These are phyloP conservation scores for Rhamphomyia laevipes DNA, from an alignment of 2,888 invertebrate genomes.

Conservation along the genomic window DNA sequence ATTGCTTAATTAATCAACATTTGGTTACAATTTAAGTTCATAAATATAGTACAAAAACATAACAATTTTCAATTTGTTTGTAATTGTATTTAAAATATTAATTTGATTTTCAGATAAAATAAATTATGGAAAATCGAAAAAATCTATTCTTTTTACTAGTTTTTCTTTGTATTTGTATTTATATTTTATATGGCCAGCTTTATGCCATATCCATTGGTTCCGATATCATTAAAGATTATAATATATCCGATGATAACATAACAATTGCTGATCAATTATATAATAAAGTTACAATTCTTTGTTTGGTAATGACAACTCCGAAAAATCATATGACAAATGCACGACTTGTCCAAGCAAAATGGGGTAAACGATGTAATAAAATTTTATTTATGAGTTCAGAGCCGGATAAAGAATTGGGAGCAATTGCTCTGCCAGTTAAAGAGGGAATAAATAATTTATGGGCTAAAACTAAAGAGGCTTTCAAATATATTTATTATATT, in stretches of 20 bases:
- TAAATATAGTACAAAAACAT: no score
- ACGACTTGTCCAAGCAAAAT: slow-evolving; percentile 78
- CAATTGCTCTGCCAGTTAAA: slow-evolving; percentile 63
- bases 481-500: slow-evolving; percentile 69
- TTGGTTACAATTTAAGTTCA: no score
- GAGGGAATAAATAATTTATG: slow-evolving; percentile 82
- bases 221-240: slow-evolving; percentile 19
- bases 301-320: slow-evolving; percentile 91
- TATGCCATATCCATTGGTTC: not conserved
- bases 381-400: slow-evolving; percentile 72
- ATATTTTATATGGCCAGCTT: not conserved
- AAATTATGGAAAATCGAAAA: no score
- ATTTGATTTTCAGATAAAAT: no score
- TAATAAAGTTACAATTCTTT: slow-evolving; percentile 67
- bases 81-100: no score
- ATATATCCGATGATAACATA: slow-evolving; percentile 42
- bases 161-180: no score
- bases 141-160: no score
- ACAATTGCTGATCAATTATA: slow-evolving; percentile 41
- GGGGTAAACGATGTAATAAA: slow-evolving; percentile 80
- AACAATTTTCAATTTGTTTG: no score
- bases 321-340: slow-evolving; percentile 80
- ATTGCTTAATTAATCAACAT: no score
- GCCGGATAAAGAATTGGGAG: slow-evolving; percentile 59
- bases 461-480: slow-evolving; percentile 90